These are phyloP conservation scores for Florisuga fusca DNA, from an alignment of 2,797 vertebrate genomes.

Conservation along the genomic window DNA sequence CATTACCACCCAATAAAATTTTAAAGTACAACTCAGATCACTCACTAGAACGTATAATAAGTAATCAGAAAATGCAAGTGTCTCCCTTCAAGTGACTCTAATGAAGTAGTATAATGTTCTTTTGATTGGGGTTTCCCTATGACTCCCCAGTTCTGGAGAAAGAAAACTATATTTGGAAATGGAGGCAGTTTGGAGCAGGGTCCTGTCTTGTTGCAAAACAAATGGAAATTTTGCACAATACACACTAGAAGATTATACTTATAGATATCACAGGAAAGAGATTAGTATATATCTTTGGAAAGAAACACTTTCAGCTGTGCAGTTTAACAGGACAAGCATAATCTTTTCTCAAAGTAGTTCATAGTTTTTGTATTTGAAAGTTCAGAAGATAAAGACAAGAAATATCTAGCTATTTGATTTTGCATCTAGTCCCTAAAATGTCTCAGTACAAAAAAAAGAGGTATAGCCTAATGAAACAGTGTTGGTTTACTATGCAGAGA, in stretches of 20 bases:
- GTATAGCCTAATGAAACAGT: neutral
- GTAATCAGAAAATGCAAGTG: slow-evolving; percentile 51
- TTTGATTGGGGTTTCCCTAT: slow-evolving; percentile 12
- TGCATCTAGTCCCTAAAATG: neutral
- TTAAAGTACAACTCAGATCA: slow-evolving; percentile 70
- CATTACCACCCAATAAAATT: slow-evolving; percentile 78
- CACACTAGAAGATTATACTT: neutral
- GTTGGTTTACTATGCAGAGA: neutral
- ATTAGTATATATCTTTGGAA: neutral
- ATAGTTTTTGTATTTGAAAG: neutral
- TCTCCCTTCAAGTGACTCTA: slow-evolving; percentile 55
- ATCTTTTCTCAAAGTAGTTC: neutral
- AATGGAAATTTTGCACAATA: neutral
- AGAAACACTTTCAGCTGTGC: neutral
- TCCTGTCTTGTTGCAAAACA: neutral
- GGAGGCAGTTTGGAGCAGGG: neutral
- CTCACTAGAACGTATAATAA: slow-evolving; percentile 49
- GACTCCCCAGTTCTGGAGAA: neutral
- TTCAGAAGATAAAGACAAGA: neutral
- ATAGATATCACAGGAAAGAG: neutral
- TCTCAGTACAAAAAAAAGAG: neutral
- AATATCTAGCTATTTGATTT: neutral
- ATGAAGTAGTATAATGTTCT: slow-evolving; percentile 31
- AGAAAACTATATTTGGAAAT: slow-evolving; percentile 39
- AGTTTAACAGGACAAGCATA: neutral